Evolutionary conservation across 1,140 invertebrate species (phyloP).

Genomic region (Brachionus rubens): DNA sequence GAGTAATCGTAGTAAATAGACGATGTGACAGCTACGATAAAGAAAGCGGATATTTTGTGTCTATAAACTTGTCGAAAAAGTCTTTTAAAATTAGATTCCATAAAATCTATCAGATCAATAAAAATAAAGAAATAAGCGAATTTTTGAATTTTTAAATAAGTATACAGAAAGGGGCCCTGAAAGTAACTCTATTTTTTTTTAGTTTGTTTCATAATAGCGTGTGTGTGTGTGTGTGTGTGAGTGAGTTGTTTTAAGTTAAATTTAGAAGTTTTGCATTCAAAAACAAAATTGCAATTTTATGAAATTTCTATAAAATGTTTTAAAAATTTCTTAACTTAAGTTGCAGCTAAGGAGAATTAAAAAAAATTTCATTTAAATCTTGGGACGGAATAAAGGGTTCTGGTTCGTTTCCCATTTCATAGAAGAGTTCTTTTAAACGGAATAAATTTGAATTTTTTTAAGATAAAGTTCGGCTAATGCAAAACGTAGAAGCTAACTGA

Average conservation of each 20-base stretch:
- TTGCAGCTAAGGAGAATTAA: not conserved
- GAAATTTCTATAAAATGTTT: too few species aligned
- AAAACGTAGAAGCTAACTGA: too few species aligned
- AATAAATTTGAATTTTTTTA: too few species aligned
- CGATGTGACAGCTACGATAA: conserved; percentile 15
- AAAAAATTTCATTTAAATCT: too few species aligned
- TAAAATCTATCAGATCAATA: not conserved
- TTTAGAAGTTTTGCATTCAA: not conserved
- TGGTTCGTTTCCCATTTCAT: too few species aligned
- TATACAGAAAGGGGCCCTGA: too few species aligned
- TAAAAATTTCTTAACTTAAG: conserved; percentile 2
- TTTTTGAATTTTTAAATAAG: conserved; percentile 26
- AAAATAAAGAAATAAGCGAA: not conserved
- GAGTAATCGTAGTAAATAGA: conserved; percentile 41
- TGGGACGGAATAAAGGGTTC: too few species aligned
- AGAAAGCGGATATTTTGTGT: conserved; percentile 41
- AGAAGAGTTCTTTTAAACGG: too few species aligned
- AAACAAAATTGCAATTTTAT: not conserved
- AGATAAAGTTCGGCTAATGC: too few species aligned
- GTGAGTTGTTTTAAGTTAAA: not conserved
- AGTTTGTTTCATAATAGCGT: not conserved
- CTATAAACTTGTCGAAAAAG: conserved; percentile 22
- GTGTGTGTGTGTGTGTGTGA: not conserved
- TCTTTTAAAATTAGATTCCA: not conserved
- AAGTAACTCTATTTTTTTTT: too few species aligned